Conservation (phyloP, 2,797 vertebrate species). For the Enteromius radiatus region DNA sequence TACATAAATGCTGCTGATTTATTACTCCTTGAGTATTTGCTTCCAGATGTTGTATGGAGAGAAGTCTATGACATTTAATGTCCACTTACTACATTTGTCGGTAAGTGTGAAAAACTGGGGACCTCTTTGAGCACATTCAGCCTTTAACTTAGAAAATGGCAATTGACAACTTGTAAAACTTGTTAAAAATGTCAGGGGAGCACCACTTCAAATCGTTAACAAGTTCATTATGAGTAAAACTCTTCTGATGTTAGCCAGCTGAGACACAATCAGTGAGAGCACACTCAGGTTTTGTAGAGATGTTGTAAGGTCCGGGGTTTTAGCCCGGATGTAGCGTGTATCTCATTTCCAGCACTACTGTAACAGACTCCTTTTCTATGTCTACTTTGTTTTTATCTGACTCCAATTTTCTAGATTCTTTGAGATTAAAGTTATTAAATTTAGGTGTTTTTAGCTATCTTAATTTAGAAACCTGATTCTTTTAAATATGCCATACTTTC, state of each 20-base stretch:
- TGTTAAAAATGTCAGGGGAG: slow-evolving; percentile 39
- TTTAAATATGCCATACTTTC: no score
- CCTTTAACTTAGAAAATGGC: slow-evolving; percentile 36
- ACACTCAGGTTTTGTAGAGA: neutral
- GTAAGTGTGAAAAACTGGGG: neutral
- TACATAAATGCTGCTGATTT: neutral
- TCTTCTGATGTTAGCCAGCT: neutral
- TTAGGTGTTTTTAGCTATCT: no score
- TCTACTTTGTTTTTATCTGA: no score
- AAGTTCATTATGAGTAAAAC: slow-evolving; percentile 13
- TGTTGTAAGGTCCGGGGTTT: no score
- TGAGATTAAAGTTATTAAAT: no score
- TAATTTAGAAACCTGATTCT: no score
- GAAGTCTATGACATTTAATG: neutral
- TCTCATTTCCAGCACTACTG: no score
- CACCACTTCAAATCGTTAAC: slow-evolving; percentile 30
- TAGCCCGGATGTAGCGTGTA: no score
- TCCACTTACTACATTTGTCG: neutral
- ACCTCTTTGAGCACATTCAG: neutral
- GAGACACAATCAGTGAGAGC: neutral
- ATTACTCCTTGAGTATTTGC: neutral
- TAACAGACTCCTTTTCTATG: no score
- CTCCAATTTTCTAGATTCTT: no score
- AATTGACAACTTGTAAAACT: slow-evolving; percentile 47
- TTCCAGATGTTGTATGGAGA: neutral